Evolutionary conservation across 2,113 vertebrate genomes (phyloP), one percentile per base, ranked within the genome.

Genomic region (Paracanthobrama guichenoti): DNA sequence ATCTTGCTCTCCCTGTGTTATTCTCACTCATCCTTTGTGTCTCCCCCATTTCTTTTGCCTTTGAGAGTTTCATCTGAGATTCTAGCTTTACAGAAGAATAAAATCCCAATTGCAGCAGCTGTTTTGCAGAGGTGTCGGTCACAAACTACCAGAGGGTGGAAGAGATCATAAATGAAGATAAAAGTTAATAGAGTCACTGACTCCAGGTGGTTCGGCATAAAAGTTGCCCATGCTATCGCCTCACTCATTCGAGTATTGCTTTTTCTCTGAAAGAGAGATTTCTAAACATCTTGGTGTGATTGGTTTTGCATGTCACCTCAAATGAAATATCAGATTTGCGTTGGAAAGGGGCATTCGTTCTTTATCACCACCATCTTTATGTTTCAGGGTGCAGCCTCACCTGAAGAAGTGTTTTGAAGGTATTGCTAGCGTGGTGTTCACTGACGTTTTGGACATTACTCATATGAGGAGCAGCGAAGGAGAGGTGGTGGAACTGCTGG

Each of bases 361-460:
- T n/a, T n/a, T n/a, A n/a, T n/a, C 6, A 50, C 7, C n/a, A 0
- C 2, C 44, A 14, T 6, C 59, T 1, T 35, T 85, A 6, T 75
- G 8, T 48, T 82, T 1, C 87, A 97, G 97, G 73, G 96, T 97
- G 20, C 96, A 97, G 83, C 96, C 95, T 24, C 96, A 97, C 87
- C 89, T 98, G 87, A 97, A 98, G 92, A 97, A 97, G 89, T 98
- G 97, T 88, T 98, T 97, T 89, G 97, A 98, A 92, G 97, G 97
- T 88, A 96, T 98, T 59, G 95, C 95, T 35, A 94, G 87, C 42
- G 95, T 97, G 13, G 92, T 94, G 48, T 97, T 98, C 90, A 97
- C 96, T 1, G 95, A 97, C 26, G 90, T 87, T 4, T 91, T 97
- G 86, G 96, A 96, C 83, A 97, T 98, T 81, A 97, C 95, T 22